These are phyloP conservation scores for Steinernema hermaphroditum DNA, from an alignment of 2,888 invertebrate species.

Conservation along the genomic window DNA sequence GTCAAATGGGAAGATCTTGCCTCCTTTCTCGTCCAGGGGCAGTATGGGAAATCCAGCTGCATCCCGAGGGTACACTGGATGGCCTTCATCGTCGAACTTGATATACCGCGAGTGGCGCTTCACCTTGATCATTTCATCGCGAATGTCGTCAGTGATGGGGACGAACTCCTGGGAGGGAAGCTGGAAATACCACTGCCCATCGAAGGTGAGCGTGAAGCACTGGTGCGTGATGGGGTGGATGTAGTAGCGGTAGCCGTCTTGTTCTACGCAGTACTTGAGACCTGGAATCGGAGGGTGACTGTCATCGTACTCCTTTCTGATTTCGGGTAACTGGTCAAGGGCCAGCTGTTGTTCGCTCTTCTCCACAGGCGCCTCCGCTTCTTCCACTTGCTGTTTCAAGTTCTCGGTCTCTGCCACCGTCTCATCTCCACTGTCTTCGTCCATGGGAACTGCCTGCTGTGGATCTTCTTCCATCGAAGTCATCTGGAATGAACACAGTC, in stretches of 20 bases:
- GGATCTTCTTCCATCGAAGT: not conserved
- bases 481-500: not conserved
- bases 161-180: constrained; percentile 32
- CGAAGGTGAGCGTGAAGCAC: constrained; percentile 34
- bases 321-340: not conserved
- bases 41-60: constrained; percentile 33
- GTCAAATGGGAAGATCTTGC: constrained; percentile 25
- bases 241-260: constrained; percentile 41
- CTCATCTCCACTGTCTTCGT: not conserved
- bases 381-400: not conserved
- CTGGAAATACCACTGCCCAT: constrained; percentile 38
- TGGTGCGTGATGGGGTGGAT: constrained; percentile 33
- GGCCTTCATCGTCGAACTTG: constrained; percentile 33
- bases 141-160: constrained; percentile 15
- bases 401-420: not conserved
- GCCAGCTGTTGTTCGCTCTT: not conserved
- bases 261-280: constrained; percentile 28
- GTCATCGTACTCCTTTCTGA: not conserved
- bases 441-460: not conserved
- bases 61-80: constrained; percentile 18
- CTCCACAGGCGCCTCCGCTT: not conserved
- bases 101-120: not conserved
- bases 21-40: constrained; percentile 35
- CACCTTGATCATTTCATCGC: not conserved
- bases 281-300: not conserved